These are phyloP conservation scores for Morus bassanus DNA, from an alignment of 2,797 vertebrate genomes.

Conservation along the genomic window DNA sequence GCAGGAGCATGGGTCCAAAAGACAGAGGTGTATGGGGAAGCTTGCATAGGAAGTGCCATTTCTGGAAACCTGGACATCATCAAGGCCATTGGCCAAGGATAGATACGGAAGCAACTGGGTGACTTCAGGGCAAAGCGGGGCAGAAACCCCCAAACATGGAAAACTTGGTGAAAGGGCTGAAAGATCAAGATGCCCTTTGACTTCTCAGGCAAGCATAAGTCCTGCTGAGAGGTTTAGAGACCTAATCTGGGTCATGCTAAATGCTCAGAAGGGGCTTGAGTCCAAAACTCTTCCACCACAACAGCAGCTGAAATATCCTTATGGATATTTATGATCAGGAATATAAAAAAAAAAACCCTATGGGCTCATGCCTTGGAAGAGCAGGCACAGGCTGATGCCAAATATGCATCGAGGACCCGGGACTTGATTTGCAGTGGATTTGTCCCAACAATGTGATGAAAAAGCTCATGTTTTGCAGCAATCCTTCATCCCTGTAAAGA, in stretches of 20 bases:
- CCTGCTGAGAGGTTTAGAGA: accelerated
- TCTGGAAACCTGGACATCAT: neutral
- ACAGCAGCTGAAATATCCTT: neutral
- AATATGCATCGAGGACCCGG: accelerated
- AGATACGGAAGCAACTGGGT: neutral
- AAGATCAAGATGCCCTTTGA: neutral
- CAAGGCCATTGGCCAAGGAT: neutral
- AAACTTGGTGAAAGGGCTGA: neutral
- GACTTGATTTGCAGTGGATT: neutral
- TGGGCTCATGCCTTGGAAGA: accelerated
- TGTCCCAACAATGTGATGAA: neutral
- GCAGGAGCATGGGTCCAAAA: neutral
- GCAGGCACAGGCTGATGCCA: accelerated
- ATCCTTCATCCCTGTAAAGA: neutral
- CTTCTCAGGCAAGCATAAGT: neutral
- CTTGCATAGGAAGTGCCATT: neutral
- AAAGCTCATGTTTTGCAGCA: neutral
- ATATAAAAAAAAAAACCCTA: neutral
- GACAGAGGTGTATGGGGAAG: neutral
- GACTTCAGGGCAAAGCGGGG: neutral
- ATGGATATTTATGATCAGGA: neutral
- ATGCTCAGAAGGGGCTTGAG: neutral
- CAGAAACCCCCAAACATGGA: neutral
- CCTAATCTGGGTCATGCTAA: neutral
- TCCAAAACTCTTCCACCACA: neutral